phyloP scores from a whole-genome alignment of 2,113 vertebrate species.

The Perca flavescens region DNA sequence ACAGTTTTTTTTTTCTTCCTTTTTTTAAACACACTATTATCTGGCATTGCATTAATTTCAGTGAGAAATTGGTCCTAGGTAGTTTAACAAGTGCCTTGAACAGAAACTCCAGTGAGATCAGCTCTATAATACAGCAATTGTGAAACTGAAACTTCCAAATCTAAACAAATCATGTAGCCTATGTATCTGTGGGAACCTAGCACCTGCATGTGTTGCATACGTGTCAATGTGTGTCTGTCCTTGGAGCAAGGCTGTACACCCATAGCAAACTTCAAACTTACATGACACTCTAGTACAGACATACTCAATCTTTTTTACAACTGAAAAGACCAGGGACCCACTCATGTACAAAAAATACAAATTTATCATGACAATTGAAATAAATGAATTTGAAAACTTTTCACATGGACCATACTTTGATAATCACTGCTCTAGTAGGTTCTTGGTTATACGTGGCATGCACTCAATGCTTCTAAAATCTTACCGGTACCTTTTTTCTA shows the following conservation, averaged over 20 bases:
- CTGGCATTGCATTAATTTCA: background rate
- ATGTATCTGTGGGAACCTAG: background rate
- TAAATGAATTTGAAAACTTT: too few relatives aligned
- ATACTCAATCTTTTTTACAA: too few relatives aligned
- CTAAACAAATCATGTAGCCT: constrained; percentile 12
- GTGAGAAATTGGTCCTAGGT: background rate
- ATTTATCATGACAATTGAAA: too few relatives aligned
- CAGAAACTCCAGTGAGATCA: background rate
- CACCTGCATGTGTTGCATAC: constrained; percentile 27
- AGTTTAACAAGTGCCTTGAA: background rate
- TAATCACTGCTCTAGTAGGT: background rate
- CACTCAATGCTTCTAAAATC: background rate
- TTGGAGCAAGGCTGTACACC: background rate
- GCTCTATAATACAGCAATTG: background rate
- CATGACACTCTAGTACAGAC: background rate
- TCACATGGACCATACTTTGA: too few relatives aligned
- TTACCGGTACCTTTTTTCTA: background rate
- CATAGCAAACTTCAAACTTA: constrained; percentile 8
- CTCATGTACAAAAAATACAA: too few relatives aligned
- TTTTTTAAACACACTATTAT: background rate
- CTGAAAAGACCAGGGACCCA: too few relatives aligned
- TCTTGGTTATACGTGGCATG: constrained; percentile 18
- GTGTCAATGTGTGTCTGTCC: constrained; percentile 5
- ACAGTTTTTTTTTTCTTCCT: too few relatives aligned
- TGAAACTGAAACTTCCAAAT: constrained; percentile 43